Conservation (phyloP, 1,140 invertebrate species). For the Drosophila lini region DNA sequence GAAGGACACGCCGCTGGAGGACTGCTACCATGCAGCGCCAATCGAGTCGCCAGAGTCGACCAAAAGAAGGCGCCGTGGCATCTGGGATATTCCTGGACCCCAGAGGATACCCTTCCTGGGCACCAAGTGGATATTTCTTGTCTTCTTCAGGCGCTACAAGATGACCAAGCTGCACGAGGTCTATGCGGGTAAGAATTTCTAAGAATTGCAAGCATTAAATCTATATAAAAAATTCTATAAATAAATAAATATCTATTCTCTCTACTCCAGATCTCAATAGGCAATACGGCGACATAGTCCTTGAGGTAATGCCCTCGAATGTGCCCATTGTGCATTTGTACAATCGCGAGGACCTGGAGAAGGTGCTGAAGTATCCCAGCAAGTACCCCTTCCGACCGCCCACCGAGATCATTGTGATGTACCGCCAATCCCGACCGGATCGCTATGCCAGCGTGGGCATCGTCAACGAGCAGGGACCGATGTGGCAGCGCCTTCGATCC, state of each 20-base stretch:
- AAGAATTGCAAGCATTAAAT: no score
- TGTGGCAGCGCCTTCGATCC: conserved; percentile 90
- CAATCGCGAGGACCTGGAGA: conserved; percentile 90
- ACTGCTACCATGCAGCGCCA: conserved; percentile 73
- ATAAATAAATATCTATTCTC: background rate
- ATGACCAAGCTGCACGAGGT: conserved; percentile 91
- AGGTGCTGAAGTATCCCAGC: conserved; percentile 89
- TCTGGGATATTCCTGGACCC: conserved; percentile 90
- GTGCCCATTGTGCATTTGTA: conserved; percentile 91
- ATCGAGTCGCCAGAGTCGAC: conserved; percentile 41
- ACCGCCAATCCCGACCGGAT: conserved; percentile 90
- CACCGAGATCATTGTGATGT: conserved; percentile 92
- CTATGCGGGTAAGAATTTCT: conserved; percentile 89
- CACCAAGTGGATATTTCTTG: conserved; percentile 90
- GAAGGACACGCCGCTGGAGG: conserved; percentile 61
- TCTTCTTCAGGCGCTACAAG: conserved; percentile 88
- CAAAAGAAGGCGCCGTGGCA: conserved; percentile 44
- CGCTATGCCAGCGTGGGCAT: conserved; percentile 92
- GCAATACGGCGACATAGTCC: conserved; percentile 90
- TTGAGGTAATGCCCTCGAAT: conserved; percentile 91
- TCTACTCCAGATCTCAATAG: conserved; percentile 87
- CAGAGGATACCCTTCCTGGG: conserved; percentile 90
- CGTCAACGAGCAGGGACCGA: conserved; percentile 93
- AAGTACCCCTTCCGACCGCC: conserved; percentile 92
- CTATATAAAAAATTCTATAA: background rate